Base-by-base conservation (phyloP, 92 coral and sea anemone genomes). In the Heteractis magnifica region DNA sequence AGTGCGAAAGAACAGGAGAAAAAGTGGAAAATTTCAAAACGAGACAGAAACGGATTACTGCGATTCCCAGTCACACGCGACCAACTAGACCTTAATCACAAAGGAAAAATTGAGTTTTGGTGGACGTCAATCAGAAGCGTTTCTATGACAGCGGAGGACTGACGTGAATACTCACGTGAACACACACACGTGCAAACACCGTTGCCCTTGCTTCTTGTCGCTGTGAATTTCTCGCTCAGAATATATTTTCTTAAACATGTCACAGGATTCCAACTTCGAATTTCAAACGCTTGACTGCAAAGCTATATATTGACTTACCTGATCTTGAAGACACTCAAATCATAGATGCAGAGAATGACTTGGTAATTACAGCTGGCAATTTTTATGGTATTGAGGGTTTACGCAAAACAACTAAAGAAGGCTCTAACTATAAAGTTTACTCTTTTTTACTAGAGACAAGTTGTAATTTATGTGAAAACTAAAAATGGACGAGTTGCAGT, bases 401-500 rank as follows among this genome's bases (percentile, higher is more conserved):
- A 26, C 26, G 26, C 26, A 26, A 26, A 26, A 26, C 26, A 26
- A 26, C 26, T 26, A 26, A 26, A 26, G 26, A 26, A 26, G 26
- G 26, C 26, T 26, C 26, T 26, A 58, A 58, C 12, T 6, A 15
- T 58, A 58, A 5, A 58, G 65, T 58, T 1, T 4, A 58, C 16
- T 6, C 65, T 12, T 58, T 12, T 58, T 6, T 58, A 10, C 15
- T 58, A 82, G 92, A 81, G 92, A 85, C 89, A 89, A 71, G 92
- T 89, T 55, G 65, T 79, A 13, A 64, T 89, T 62, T 89, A 48
- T 77, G 6, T 81, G 2, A 15, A 84, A 20, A 68, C 48, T 12
- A 85, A 68, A 23, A 49, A 71, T 6, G 86, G 89, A 49, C 85
- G 81, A 52, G 87, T 89, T 41, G 21, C 18, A 87, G 92, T 4